phyloP scores from a whole-genome alignment of 1,140 invertebrate genomes.

The Trachymyrmex septentrionalis region DNA sequence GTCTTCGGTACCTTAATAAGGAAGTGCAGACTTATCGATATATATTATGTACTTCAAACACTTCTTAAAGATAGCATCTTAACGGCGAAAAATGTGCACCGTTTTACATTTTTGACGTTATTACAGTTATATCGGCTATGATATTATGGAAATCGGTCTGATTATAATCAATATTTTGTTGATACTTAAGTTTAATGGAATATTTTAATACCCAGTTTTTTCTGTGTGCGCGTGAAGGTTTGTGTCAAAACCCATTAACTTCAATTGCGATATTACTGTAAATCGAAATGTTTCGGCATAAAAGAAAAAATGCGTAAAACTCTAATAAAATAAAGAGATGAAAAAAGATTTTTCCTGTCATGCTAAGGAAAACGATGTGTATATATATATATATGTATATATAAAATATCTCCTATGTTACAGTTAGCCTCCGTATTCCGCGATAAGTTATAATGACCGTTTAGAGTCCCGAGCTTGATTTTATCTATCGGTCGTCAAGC shows the following conservation, averaged over 20 bases:
- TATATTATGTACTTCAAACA: conserved; percentile 14
- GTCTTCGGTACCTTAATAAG: conserved; percentile 40
- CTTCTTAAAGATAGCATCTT: conserved; percentile 41
- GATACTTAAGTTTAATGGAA: conserved; percentile 10
- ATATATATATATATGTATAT: not conserved
- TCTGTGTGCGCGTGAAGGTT: not conserved
- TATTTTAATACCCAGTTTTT: conserved; percentile 35
- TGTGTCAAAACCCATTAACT: not conserved
- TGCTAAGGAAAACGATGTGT: not conserved
- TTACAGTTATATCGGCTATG: conserved; percentile 2
- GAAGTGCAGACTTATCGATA: conserved; percentile 29
- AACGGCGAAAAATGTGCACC: not conserved
- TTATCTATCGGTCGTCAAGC: conserved; percentile 11
- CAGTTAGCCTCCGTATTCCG: not conserved
- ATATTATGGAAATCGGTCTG: conserved; percentile 32
- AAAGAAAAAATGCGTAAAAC: not conserved
- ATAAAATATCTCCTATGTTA: not conserved
- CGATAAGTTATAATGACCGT: not conserved
- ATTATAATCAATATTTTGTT: conserved; percentile 27
- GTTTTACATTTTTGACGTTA: conserved; percentile 23
- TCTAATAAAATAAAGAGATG: not conserved
- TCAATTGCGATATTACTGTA: not conserved
- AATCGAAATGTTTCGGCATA: not conserved
- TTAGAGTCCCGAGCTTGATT: not conserved
- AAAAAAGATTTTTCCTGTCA: not conserved